Base-by-base conservation (phyloP, 1,140 invertebrate genomes). In the Coenobita brevimanus region DNA sequence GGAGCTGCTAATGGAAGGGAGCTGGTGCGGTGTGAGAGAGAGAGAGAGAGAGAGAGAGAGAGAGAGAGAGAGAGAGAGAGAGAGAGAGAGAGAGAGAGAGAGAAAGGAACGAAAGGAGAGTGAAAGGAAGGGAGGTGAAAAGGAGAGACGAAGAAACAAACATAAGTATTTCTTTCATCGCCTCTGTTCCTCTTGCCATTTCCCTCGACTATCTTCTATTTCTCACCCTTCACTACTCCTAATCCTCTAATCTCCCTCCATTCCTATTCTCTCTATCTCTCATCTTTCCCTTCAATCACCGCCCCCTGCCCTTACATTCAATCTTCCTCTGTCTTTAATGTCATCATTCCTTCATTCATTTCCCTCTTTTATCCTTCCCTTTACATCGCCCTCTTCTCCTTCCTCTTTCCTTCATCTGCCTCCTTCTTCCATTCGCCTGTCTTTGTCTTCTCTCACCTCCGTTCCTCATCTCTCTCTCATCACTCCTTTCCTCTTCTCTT, bases 1-100 rank as follows among this genome's bases (percentile, higher is more conserved):
- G 21, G 21, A 64, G 21, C n/a, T 6, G 33, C 4, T 33, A 8
- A 69, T 10, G 15, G 24, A 69, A 36, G 38, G 64, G 21, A 36
- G 38, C 30, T 33, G 64, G 38, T 27, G 38, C 30, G 21, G 24
- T 8, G 24, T 33, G 64, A 69, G 71, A 75, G 30, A 38, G 71
- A 75, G 71, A 38, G 71, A 75, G 71, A 38, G 71, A 75, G 71
- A 38, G 71, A 75, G 71, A 38, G 71, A 75, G 71, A 38, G 71
- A 75, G 71, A 75, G 71, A 38, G 71, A 75, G 71, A 41, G 46
- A 8, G 46, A 50, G 46, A 8, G 46, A 50, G 46, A 8, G 46
- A 50, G 36, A 38, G 36, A 43, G 73, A 41, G 36, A 41, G 24
- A 13, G 33, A 33, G 69, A 30, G 69, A 73, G 69, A 73, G 69